Conservation (phyloP, 2,797 vertebrate genomes). For the Girardinus metallicus region DNA sequence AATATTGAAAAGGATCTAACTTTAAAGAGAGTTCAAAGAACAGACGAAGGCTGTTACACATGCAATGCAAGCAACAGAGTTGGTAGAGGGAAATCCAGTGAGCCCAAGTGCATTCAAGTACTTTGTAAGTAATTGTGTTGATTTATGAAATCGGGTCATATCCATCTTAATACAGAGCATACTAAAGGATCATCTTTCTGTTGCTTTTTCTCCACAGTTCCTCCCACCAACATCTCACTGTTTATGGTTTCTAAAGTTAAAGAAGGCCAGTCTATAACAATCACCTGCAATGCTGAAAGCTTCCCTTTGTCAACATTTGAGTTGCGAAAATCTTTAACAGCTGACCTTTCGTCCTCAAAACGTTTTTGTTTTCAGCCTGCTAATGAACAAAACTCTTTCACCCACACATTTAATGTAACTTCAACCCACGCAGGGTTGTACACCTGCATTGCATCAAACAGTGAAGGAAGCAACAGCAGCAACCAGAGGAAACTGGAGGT, state of each 20-base stretch:
- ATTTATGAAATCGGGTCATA: background rate
- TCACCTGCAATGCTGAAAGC: constrained; percentile 57
- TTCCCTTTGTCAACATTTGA: constrained; percentile 10
- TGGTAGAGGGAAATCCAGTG: background rate
- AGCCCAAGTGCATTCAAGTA: constrained; percentile 23
- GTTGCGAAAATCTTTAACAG: background rate
- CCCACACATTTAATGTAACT: constrained; percentile 5
- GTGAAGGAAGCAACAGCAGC: background rate
- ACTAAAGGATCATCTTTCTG: constrained; percentile 16
- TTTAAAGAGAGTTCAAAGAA: background rate
- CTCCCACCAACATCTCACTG: constrained; percentile 42
- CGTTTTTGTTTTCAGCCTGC: fast-evolving
- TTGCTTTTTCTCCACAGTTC: constrained; percentile 53
- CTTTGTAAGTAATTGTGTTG: constrained; percentile 69
- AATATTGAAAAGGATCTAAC: fast-evolving
- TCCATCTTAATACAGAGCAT: background rate
- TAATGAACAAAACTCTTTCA: background rate
- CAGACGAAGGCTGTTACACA: constrained; percentile 55
- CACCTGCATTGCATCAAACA: constrained; percentile 36
- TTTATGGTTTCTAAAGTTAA: constrained; percentile 24
- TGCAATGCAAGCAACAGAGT: constrained; percentile 60
- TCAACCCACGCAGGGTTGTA: constrained; percentile 31
- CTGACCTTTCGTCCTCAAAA: fast-evolving
- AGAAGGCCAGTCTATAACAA: constrained; percentile 27
- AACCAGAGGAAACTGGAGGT: constrained; percentile 21